Base-by-base conservation (phyloP, 2,797 vertebrate genomes). In the Sebastes paucispinis region DNA sequence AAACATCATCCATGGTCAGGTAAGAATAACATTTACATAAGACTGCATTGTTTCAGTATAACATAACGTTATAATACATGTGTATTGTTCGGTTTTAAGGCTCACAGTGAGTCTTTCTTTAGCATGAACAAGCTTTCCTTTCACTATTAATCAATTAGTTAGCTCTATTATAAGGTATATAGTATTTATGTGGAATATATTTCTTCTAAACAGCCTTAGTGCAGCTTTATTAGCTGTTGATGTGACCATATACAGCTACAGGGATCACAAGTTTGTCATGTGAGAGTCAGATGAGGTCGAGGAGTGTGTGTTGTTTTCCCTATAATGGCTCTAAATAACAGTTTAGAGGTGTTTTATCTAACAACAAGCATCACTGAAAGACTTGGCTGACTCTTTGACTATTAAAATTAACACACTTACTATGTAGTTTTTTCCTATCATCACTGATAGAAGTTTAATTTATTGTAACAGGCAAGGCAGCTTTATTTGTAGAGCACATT, bases 1-100 rank as follows among this genome's bases (percentile, higher is more conserved):
- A 36, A 79, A 85, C 55, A 57, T 69, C 74, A 80, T 85, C 39
- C 71, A 95, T 95, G 94, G 94, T 95, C 92, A 95, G 94, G 95
- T 96, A 90, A 91, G 83, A 27, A 1, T 14, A 3, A 22, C n/a
- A 2, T 47, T 57, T 62, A 11, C 1, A 60, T 54, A 5, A 6
- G 20, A 9, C 22, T 20, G 8, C 6, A 8, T 31, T 24, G 66
- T 6, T 39, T n/a, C 16, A 27, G n/a, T 25, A 11, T 18, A 24
- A 25, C 6, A 1, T 47, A 6, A 16, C 39, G 39, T 43, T 43
- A 43, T 52, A 32, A 54, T 36, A n/a, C 76, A 32, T 6, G 1
- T 22, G 5, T n/a, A 6, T 24, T 62, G 7, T 39, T 55, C 34
- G 11, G 12, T 54, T 72, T 72, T 6, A 20, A 69, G 3, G 32